A percentile compares a stretch with the other conserved stretches of the same genome.
Conservation (phyloP, 2,113 vertebrate species). For the Pseudorasbora parva region DNA sequence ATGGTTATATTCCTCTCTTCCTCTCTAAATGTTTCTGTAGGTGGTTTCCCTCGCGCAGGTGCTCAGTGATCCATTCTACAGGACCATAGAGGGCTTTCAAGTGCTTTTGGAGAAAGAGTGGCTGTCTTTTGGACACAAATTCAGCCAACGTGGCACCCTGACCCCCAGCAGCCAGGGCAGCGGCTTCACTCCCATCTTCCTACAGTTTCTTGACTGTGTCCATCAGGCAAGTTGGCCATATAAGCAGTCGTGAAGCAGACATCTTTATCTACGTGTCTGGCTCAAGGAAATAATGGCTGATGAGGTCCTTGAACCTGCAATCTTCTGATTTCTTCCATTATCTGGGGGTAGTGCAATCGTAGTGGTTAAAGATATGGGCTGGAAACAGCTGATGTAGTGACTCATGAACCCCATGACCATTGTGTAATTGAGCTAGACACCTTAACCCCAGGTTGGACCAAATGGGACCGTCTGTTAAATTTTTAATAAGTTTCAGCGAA, state of each 20-base stretch:
- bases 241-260: too few species aligned
- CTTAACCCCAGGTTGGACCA: not conserved
- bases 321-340: not conserved
- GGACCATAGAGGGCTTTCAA: conserved; percentile 94
- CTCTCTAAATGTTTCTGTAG: conserved; percentile 67
- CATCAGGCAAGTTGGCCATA: conserved; percentile 86
- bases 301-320: not conserved
- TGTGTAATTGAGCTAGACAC: not conserved
- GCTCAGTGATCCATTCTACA: conserved; percentile 95
- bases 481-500: not conserved
- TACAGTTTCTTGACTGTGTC: conserved; percentile 96
- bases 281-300: not conserved
- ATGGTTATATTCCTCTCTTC: conserved; percentile 12
- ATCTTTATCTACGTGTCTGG: not conserved
- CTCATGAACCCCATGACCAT: not conserved
- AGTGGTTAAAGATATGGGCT: not conserved
- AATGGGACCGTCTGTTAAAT: not conserved
- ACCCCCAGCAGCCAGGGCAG: conserved; percentile 90
- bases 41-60: conserved; percentile 92
- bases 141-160: conserved; percentile 91
- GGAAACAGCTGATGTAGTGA: not conserved
- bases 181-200: conserved; percentile 91
- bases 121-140: conserved; percentile 97
- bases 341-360: not conserved
- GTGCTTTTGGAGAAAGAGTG: conserved; percentile 97